Percentiles rank a stretch among this genome's conserved stretches.
Evolutionary conservation across 2,113 vertebrate species (phyloP).

Genomic region (Corvus moneduloides): DNA sequence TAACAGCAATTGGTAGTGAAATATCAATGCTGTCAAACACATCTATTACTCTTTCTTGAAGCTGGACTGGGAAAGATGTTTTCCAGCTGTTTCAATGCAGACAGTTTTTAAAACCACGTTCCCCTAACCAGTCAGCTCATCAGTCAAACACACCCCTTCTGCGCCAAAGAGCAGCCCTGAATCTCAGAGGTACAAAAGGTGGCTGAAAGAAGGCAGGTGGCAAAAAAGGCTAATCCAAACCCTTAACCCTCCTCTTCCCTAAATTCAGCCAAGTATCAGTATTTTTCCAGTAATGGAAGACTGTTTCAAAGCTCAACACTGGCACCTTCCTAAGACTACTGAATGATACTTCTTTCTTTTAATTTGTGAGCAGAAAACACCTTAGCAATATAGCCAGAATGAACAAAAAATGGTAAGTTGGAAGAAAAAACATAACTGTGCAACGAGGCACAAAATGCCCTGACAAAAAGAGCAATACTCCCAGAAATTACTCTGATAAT

Average conservation of each 20-base stretch:
- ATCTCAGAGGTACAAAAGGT: background rate
- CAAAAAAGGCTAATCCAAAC: background rate
- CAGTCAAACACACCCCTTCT: background rate
- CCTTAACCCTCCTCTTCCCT: background rate
- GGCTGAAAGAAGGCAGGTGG: background rate
- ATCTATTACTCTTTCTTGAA: background rate
- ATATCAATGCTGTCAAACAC: background rate
- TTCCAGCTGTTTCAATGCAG: slow-evolving; percentile 15
- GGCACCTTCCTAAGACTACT: background rate
- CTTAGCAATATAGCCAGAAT: background rate
- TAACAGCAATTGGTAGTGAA: background rate
- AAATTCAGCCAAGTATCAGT: background rate
- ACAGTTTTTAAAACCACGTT: background rate
- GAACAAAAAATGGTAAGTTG: background rate
- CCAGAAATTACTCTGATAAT: background rate
- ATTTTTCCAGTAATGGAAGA: background rate
- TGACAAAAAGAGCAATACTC: background rate
- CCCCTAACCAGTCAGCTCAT: background rate
- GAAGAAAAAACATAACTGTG: background rate
- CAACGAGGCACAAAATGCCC: background rate
- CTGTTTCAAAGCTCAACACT: background rate
- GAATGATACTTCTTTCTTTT: background rate
- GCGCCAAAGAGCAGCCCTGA: background rate
- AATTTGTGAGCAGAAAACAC: background rate
- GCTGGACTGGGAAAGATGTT: background rate